A percentile compares a stretch with the other conserved stretches of the same genome.
phyloP scores from a whole-genome alignment of 2,888 invertebrate genomes.

The Cyrtodaria siliqua region DNA sequence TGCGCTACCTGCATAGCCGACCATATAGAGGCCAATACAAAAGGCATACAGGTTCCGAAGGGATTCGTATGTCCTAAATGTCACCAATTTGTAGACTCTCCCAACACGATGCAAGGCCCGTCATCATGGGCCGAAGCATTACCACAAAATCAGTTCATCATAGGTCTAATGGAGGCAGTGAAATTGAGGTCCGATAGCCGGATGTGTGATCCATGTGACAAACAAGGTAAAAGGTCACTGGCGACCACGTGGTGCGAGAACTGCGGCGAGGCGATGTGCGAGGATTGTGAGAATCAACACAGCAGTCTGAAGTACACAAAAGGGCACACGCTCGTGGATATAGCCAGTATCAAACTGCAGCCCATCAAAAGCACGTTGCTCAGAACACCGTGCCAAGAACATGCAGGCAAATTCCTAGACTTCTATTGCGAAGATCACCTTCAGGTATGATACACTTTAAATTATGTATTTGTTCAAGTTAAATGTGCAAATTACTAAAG shows the following conservation, averaged over 20 bases:
- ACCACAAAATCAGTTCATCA: slow-evolving; percentile 66
- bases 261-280: slow-evolving; percentile 67
- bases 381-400: slow-evolving; percentile 62
- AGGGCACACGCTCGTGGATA: slow-evolving; percentile 54
- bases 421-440: slow-evolving; percentile 69
- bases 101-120: slow-evolving; percentile 54
- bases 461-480: too few species aligned
- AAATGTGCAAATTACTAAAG: too few species aligned
- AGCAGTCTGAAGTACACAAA: slow-evolving; percentile 49
- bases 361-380: slow-evolving; percentile 65
- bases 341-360: slow-evolving; percentile 65
- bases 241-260: slow-evolving; percentile 67
- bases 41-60: slow-evolving; percentile 56
- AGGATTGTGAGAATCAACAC: slow-evolving; percentile 62
- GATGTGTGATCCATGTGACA: slow-evolving; percentile 63
- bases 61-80: slow-evolving; percentile 66
- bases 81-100: slow-evolving; percentile 57
- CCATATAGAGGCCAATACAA: slow-evolving; percentile 64
- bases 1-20: slow-evolving; percentile 64
- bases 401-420: slow-evolving; percentile 65
- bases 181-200: slow-evolving; percentile 59
- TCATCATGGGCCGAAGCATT: slow-evolving; percentile 65
- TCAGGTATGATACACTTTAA: slow-evolving; percentile 37
- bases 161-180: slow-evolving; percentile 65
- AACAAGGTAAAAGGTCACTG: slow-evolving; percentile 35